These are phyloP conservation scores for Chrysolina oricalcia DNA, from an alignment of 2,888 invertebrate species.

Conservation along the genomic window DNA sequence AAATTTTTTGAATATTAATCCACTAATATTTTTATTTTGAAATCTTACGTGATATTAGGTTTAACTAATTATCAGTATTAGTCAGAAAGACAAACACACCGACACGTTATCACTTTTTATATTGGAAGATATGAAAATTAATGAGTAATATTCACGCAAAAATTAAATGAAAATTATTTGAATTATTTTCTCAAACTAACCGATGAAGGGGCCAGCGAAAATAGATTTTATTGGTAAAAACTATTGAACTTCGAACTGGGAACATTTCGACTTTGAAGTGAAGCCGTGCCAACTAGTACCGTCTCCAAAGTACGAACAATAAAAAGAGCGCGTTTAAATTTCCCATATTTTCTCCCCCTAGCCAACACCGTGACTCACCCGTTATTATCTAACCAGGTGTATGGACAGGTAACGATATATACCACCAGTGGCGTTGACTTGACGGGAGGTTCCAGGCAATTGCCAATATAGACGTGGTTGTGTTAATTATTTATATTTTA, in stretches of 20 bases:
- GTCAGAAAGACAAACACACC: no score
- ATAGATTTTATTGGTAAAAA: neutral
- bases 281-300: conserved; percentile 62
- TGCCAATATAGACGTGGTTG: neutral
- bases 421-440: conserved; percentile 36
- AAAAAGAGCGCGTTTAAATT: conserved; percentile 44
- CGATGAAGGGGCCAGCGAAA: no score
- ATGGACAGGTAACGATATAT: conserved; percentile 59
- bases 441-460: conserved; percentile 38
- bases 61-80: no score
- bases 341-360: conserved; percentile 58
- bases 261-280: conserved; percentile 22
- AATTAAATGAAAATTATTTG: no score
- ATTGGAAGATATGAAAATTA: no score
- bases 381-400: conserved; percentile 68
- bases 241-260: conserved; percentile 4
- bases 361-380: conserved; percentile 59
- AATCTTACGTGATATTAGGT: no score
- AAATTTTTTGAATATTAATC: no score
- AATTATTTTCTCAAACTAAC: no score
- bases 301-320: conserved; percentile 38
- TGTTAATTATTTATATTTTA: neutral
- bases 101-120: no score
- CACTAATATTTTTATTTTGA: no score
- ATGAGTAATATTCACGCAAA: no score